These are phyloP conservation scores for Diarsia brunnea DNA, from an alignment of 2,888 invertebrate genomes.

Conservation along the genomic window DNA sequence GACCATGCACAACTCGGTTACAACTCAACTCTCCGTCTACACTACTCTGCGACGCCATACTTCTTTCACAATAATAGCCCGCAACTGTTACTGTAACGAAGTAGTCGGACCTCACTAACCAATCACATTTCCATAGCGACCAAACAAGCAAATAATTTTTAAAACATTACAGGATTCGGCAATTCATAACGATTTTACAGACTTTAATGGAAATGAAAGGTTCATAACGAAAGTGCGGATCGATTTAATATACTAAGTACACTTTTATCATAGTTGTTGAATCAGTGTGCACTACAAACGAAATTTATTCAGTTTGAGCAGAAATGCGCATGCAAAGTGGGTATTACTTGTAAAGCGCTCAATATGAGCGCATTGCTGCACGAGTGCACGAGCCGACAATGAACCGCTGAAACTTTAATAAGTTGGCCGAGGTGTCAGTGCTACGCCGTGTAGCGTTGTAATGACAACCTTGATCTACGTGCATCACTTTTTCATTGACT, in stretches of 20 bases:
- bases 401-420: conserved; percentile 83
- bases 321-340: conserved; percentile 74
- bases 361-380: conserved; percentile 72
- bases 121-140: conserved; percentile 43
- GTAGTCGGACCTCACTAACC: conserved; percentile 9
- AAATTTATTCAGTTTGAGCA: conserved; percentile 67
- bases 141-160: conserved; percentile 28
- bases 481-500: conserved; percentile 46
- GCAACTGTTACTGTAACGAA: conserved; percentile 32
- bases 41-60: conserved; percentile 57
- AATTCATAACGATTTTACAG: conserved; percentile 30
- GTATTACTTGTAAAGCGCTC: conserved; percentile 75
- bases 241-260: conserved; percentile 60
- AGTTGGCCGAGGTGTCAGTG: conserved; percentile 66
- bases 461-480: conserved; percentile 64
- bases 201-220: conserved; percentile 33
- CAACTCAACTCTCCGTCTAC: conserved; percentile 55
- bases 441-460: conserved; percentile 52
- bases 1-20: conserved; percentile 73
- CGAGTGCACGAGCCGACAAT: conserved; percentile 71
- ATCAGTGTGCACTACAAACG: conserved; percentile 54
- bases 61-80: conserved; percentile 44
- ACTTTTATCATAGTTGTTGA: conserved; percentile 51
- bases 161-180: conserved; percentile 27
- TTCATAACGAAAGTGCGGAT: conserved; percentile 49